Percentiles rank a stretch among this genome's conserved stretches.
Conservation (phyloP, 1,140 invertebrate species). For the Matsumurasca onukii region DNA sequence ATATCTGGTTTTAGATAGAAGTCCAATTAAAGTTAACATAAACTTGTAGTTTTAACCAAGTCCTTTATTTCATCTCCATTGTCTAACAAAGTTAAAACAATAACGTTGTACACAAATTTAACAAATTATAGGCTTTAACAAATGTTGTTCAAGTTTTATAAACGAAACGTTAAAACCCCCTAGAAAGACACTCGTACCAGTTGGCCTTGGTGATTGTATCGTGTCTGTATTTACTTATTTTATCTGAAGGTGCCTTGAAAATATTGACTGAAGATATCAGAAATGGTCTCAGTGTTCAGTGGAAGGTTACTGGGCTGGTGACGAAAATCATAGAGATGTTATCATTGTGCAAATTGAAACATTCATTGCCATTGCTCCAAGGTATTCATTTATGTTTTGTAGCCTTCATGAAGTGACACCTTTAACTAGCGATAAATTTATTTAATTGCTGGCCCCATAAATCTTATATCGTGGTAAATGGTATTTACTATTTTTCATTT, state of each 20-base stretch:
- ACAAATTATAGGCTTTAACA: no score
- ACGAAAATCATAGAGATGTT: background rate
- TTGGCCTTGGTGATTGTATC: background rate
- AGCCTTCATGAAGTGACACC: background rate
- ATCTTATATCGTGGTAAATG: background rate
- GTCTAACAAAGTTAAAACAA: background rate
- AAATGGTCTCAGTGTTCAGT: background rate
- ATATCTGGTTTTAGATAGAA: no score
- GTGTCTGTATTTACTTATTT: background rate
- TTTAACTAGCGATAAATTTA: background rate
- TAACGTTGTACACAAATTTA: background rate
- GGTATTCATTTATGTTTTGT: background rate
- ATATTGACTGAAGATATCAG: constrained; percentile 16
- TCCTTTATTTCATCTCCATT: no score
- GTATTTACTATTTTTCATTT: background rate
- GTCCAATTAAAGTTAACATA: no score
- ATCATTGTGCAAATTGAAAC: background rate
- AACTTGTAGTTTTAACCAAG: no score
- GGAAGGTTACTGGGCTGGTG: background rate
- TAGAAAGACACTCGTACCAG: background rate
- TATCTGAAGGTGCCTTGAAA: constrained; percentile 4
- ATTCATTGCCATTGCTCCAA: background rate
- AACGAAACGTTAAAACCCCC: background rate
- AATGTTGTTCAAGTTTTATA: no score
- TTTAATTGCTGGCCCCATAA: background rate